Base-by-base conservation (phyloP, 2,888 invertebrate genomes). In the Plusia festucae region DNA sequence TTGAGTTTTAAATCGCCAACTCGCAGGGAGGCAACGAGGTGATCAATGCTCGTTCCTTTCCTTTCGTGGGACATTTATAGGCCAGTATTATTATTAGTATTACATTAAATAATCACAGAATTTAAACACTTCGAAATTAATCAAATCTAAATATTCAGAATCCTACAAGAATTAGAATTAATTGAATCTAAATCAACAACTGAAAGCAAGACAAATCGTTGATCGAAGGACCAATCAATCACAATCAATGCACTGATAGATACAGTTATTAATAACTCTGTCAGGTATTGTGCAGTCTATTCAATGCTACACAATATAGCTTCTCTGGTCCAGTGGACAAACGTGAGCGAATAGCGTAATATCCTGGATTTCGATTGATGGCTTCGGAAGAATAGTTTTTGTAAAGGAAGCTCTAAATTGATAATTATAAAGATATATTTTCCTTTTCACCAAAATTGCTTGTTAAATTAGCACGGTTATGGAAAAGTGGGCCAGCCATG, bases 111-210 rank as follows among this genome's bases (percentile, higher is more conserved):
- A n/a, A n/a, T n/a, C n/a, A n/a, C n/a, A n/a, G n/a, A n/a, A n/a
- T n/a, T n/a, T n/a, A n/a, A 40, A 18, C 16, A 9, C 18, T 18
- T 16, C 46, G 18, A 18, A 46, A 46, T 0, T 9, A 54, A 63
- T 51, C 22, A 51, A 16, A 20, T 22, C 5, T 40, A 18, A 30
- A 16, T 22, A 11, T 15, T 16, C 53, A 9, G 15, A 11, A 44
- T 13, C 15, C 11, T 9, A 24, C 44, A 57, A 54, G 32, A 60
- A 63, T 65, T 34, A n/a, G 9, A 24, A 60, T 52, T 65, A 68
- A 79, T 74, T 71, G 66, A 64, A 74, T 55, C 54, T 55, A 67
- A 80, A 65, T 60, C 65, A 70, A 76, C 73, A 67, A 60, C 57
- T 63, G 49, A 20, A 53, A 11, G 18, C 13, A 53, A 73, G 70